Evolutionary conservation across 2,888 invertebrate species (phyloP), one percentile per base, ranked within the genome.

Genomic region (Acrobasis repandana): DNA sequence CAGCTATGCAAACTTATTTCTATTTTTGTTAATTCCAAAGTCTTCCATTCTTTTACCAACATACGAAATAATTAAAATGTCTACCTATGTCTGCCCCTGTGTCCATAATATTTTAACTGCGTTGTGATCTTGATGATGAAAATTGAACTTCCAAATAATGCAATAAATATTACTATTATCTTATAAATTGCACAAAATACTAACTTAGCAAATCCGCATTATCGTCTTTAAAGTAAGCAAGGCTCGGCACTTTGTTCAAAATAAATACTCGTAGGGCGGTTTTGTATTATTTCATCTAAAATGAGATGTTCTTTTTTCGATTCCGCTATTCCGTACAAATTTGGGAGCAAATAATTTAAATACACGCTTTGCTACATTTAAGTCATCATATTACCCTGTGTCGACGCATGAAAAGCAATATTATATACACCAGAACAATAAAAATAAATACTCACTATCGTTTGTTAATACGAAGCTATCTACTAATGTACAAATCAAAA

Each of bases 311-410:
- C 38, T 38, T 11, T 3, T 11, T 38, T 38, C 2, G 58, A 54
- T 62, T 66, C 67, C 67, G 69, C 67, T 73, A 73, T 73, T 70
- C 15, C 15, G 75, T 78, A 79, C 76, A 75, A 80, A 77, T 75
- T 70, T 54, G 80, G 81, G 77, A 80, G 75, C 77, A 81, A 81
- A 57, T 71, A 70, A 61, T 66, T 67, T 54, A 66, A 65, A 69
- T 66, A 68, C 63, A 63, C 52, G 69, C 67, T 70, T 56, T 28
- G 20, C 8, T 33, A 50, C 14, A n/a, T 56, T 57, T 63, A 46
- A 5, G 28, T 28, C 28, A 28, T 28, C 60, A 43, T 60, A 49
- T 58, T 60, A 54, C 58, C 51, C 65, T 63, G 56, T 50, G 20
- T 62, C 33, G 15, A 59, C 61, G 56, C 51, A 58, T 56, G 46